Evolutionary conservation across 2,797 vertebrate species (phyloP).

Genomic region (Nasua narica): DNA sequence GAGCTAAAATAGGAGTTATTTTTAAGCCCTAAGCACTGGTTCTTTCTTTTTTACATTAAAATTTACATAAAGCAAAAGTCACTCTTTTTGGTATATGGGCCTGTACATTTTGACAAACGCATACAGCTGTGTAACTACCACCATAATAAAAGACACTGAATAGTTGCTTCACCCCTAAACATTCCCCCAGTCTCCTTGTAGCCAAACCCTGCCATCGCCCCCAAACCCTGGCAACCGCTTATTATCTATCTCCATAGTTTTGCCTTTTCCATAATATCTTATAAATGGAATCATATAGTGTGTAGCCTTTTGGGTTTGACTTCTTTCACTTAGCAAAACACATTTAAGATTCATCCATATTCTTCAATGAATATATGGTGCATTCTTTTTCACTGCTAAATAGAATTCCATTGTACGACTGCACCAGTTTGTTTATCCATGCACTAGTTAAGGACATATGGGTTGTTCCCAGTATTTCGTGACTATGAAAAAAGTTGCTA

Average conservation of each 20-base stretch:
- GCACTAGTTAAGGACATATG: neutral
- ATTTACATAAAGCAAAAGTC: neutral
- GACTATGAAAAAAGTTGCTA: neutral
- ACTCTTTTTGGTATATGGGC: neutral
- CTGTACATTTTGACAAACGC: neutral
- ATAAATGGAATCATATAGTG: neutral
- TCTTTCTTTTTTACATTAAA: neutral
- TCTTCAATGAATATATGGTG: neutral
- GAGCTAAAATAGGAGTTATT: neutral
- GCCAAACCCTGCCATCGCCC: neutral
- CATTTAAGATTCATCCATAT: neutral
- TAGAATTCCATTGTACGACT: neutral
- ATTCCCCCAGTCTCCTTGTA: neutral
- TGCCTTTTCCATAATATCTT: neutral
- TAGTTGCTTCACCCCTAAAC: neutral
- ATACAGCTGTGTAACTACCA: neutral
- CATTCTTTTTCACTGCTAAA: neutral
- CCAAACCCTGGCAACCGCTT: neutral
- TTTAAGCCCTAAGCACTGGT: neutral
- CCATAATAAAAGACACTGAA: neutral
- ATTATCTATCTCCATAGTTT: neutral
- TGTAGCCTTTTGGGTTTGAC: neutral
- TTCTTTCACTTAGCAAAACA: slow-evolving; percentile 41
- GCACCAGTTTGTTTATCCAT: neutral
- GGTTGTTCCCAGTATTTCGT: neutral